Evolutionary conservation across 2,888 invertebrate genomes (phyloP), one percentile per base, ranked within the genome.

Genomic region (Arctia plantaginis): DNA sequence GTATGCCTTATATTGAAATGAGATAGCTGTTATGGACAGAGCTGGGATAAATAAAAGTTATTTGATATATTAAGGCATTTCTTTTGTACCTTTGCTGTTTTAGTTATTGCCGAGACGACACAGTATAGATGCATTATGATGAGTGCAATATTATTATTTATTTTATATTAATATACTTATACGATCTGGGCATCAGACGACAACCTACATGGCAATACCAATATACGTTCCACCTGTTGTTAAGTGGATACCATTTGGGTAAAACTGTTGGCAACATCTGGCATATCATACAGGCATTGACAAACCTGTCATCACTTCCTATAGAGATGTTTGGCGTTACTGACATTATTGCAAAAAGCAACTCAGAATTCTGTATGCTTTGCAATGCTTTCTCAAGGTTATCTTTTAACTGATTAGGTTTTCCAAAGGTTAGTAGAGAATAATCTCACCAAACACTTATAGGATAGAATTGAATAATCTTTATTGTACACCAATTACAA

Each of bases 1-100:
- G 39, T 66, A 66, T 33, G 64, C 33, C 64, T 55, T 55, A 55
- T 55, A 55, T 55, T 55, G 55, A 55, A 55, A 55, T 55, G 55
- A 27, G 55, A 55, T 55, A 10, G 27, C 4, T 66, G n/a, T 44
- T 30, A 27, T 20, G 6, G 20, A 27, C 18, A 18, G 27, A 18
- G 33, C 47, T 30, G 12, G 44, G 27, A 47, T 47, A 62, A 15
- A 30, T 27, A 15, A 62, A 62, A 27, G 13, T 15, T 13, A 62
- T 62, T 62, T 30, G 27, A 18, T 30, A 62, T 62, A 62, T 30
- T 15, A 15, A 27, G 59, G 27, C 13, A 30, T 30, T 30, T 18
- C 15, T 62, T 62, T 62, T 62, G 30, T 30, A 15, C 59, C 1
- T 30, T 62, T 30, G 30, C 15, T 15, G 4, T 30, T 30, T 27